Percentiles rank a stretch among this genome's conserved stretches.
Evolutionary conservation across 1,140 invertebrate species (phyloP).

Genomic region (Propsilocerus akamusi): DNA sequence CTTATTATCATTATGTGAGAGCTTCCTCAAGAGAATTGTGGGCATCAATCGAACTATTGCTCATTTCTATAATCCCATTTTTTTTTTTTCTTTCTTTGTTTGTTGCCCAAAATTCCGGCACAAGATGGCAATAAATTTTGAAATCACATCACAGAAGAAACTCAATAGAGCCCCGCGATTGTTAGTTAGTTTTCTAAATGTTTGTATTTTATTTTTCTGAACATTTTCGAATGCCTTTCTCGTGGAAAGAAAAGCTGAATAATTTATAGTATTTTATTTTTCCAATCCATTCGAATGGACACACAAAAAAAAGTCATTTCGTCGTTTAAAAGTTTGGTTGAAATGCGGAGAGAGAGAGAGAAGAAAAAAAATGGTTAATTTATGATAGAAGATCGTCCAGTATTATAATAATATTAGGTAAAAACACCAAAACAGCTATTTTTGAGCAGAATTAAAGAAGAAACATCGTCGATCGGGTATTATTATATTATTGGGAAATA

Average conservation of each 20-base stretch:
- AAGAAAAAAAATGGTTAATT: constrained; percentile 1
- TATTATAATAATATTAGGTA: not conserved
- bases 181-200: not conserved
- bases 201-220: not conserved
- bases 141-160: not conserved
- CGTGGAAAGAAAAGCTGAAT: not conserved
- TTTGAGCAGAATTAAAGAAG: not conserved
- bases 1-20: too few relatives aligned
- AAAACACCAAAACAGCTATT: not conserved
- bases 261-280: not conserved
- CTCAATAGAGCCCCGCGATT: constrained; percentile 4
- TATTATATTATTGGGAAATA: too few relatives aligned
- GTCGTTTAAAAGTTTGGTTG: too few relatives aligned
- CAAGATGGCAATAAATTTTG: not conserved
- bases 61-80: too few relatives aligned
- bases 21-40: too few relatives aligned
- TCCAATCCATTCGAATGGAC: too few relatives aligned
- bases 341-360: too few relatives aligned
- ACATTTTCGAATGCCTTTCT: not conserved
- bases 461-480: too few relatives aligned
- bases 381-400: not conserved
- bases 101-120: not conserved
- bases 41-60: too few relatives aligned
- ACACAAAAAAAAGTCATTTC: not conserved
- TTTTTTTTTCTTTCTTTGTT: too few relatives aligned